Conservation (phyloP, 2,888 invertebrate species). For the Oscheius sp. region DNA sequence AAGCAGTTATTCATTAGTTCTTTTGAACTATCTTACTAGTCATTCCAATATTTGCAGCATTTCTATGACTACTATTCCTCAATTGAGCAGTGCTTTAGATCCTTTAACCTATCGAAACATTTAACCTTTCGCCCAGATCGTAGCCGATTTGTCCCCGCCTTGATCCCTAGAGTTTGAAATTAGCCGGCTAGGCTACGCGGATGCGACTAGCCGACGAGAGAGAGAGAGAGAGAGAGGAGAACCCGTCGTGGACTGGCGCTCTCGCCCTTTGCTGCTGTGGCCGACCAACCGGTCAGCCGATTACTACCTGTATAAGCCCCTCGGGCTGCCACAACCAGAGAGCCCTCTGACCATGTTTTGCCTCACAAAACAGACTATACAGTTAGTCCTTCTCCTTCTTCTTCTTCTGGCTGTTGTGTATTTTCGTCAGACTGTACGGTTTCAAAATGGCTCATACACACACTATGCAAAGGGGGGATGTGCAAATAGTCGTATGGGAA, state of each 20-base stretch:
- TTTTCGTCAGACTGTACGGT: slow-evolving; percentile 32
- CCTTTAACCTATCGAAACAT: no score
- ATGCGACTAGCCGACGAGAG: slow-evolving; percentile 20
- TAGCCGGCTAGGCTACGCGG: slow-evolving; percentile 34
- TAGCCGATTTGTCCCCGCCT: background rate
- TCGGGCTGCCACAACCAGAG: background rate
- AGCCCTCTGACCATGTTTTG: no score
- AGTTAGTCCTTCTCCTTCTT: no score
- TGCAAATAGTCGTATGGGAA: slow-evolving; percentile 19
- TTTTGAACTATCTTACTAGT: no score
- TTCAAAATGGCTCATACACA: slow-evolving; percentile 25
- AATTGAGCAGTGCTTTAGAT: no score
- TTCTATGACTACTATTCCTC: no score
- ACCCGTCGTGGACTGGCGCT: slow-evolving; percentile 23
- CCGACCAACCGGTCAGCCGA: slow-evolving; percentile 33
- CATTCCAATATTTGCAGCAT: no score
- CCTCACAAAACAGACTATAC: no score
- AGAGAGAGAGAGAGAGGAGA: background rate
- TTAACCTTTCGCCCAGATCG: slow-evolving; percentile 1
- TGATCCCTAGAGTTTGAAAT: slow-evolving; percentile 11
- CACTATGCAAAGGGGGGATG: background rate
- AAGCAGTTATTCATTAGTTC: no score
- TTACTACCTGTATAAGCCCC: slow-evolving; percentile 35
- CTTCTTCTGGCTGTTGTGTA: slow-evolving; percentile 18
- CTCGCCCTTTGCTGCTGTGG: slow-evolving; percentile 28